Evolutionary conservation across 2,888 invertebrate genomes (phyloP).

Genomic region (Cosmia trapezina): DNA sequence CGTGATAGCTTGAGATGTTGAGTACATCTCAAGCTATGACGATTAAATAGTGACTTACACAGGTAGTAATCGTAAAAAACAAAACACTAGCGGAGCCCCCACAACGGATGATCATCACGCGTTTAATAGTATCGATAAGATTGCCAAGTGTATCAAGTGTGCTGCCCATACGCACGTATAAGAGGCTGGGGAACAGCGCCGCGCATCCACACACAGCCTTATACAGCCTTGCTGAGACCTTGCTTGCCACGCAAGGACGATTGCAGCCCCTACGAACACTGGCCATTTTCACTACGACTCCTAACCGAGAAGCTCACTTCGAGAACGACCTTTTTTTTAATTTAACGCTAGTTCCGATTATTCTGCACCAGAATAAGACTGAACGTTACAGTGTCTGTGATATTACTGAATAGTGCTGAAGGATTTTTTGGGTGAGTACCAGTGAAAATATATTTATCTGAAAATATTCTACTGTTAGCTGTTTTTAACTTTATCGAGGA

Average conservation of each 20-base stretch:
- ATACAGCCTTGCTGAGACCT: slow-evolving; percentile 83
- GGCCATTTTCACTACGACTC: slow-evolving; percentile 85
- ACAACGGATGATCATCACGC: slow-evolving; percentile 64
- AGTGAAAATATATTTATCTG: slow-evolving; percentile 34
- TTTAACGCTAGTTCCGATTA: slow-evolving; percentile 43
- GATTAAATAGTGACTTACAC: slow-evolving; percentile 46
- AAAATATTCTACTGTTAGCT: background rate
- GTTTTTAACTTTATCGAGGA: background rate
- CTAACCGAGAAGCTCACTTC: slow-evolving; percentile 81
- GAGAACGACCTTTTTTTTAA: slow-evolving; percentile 60
- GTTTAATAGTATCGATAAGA: slow-evolving; percentile 73
- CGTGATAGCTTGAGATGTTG: slow-evolving; percentile 56
- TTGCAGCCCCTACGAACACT: slow-evolving; percentile 84
- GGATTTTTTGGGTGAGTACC: slow-evolving; percentile 65
- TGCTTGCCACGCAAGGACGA: slow-evolving; percentile 88
- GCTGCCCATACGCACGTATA: slow-evolving; percentile 75
- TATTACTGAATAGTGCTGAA: slow-evolving; percentile 56
- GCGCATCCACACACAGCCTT: slow-evolving; percentile 79
- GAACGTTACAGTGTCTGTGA: slow-evolving; percentile 57
- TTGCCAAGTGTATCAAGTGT: slow-evolving; percentile 71
- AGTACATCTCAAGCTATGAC: too few species aligned
- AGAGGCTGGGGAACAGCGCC: slow-evolving; percentile 83
- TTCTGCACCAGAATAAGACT: slow-evolving; percentile 55
- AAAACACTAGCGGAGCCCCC: slow-evolving; percentile 64
- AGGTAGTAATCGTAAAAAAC: slow-evolving; percentile 61